Evolutionary conservation across 2,888 invertebrate genomes (phyloP).

Genomic region (Trypoxylon attenuatum): DNA sequence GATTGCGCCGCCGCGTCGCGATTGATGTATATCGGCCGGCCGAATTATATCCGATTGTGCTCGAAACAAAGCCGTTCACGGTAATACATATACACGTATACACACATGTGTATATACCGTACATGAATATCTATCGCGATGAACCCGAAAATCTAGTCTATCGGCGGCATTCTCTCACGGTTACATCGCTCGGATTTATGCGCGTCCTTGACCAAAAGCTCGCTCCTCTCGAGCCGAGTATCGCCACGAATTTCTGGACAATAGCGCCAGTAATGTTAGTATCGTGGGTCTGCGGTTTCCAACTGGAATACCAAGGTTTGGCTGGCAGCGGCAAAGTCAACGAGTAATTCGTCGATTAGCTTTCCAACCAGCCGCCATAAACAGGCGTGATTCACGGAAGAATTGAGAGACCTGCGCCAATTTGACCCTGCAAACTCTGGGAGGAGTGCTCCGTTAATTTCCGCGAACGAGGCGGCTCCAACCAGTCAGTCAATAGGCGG

Average conservation of each 20-base stretch:
- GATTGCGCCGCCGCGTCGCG: neutral
- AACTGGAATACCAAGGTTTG: no score
- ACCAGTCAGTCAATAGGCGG: no score
- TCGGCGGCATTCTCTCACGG: conserved; percentile 15
- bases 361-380: no score
- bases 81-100: neutral
- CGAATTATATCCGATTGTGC: neutral
- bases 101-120: no score
- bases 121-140: neutral
- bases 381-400: no score
- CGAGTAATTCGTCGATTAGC: no score
- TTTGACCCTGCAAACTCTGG: no score
- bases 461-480: no score
- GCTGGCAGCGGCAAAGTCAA: no score
- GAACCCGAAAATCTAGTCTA: conserved; percentile 28
- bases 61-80: neutral
- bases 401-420: no score
- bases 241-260: conserved; percentile 40
- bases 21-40: neutral
- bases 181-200: conserved; percentile 35
- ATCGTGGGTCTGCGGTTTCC: conserved; percentile 15
- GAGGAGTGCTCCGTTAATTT: no score
- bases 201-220: conserved; percentile 47
- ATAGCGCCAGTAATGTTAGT: conserved; percentile 36
- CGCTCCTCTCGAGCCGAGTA: neutral